These are phyloP conservation scores for Paragorgia papillata DNA, from an alignment of 92 coral and sea anemone genomes.

Conservation along the genomic window DNA sequence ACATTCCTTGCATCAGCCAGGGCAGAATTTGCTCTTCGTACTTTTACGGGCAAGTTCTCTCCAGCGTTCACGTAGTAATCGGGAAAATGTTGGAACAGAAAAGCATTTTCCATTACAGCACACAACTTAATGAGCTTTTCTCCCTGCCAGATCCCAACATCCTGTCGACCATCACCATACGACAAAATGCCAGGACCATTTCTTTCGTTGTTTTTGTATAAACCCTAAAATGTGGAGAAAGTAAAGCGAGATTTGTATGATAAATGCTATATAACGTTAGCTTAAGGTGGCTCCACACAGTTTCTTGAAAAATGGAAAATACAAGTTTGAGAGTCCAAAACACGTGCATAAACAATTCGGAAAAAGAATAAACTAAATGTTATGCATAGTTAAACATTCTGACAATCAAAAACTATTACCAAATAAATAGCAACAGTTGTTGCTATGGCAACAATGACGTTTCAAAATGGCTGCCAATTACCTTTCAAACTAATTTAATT, in stretches of 20 bases:
- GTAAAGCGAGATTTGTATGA: neutral
- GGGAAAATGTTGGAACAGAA: constrained; percentile 89
- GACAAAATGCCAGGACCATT: constrained; percentile 91
- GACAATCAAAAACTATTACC: too few relatives aligned
- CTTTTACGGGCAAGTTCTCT: constrained; percentile 74
- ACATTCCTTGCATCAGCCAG: constrained; percentile 68
- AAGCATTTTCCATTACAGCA: constrained; percentile 98
- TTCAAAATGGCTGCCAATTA: too few relatives aligned
- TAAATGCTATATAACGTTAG: neutral
- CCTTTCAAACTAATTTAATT: too few relatives aligned
- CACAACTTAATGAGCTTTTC: constrained; percentile 90
- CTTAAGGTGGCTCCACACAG: too few relatives aligned
- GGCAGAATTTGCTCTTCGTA: constrained; percentile 90
- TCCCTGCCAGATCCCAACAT: constrained; percentile 90
- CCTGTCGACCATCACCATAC: constrained; percentile 75
- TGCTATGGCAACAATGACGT: too few relatives aligned
- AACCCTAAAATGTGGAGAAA: constrained; percentile 59
- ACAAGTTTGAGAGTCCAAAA: too few relatives aligned
- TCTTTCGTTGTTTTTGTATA: constrained; percentile 74
- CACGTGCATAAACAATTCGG: too few relatives aligned
- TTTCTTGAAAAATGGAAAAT: too few relatives aligned
- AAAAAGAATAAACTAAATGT: too few relatives aligned
- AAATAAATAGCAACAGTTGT: too few relatives aligned
- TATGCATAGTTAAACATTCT: too few relatives aligned
- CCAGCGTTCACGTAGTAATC: constrained; percentile 99